Base-by-base conservation (phyloP, 2,888 invertebrate genomes). In the Cartodere bifasciata region DNA sequence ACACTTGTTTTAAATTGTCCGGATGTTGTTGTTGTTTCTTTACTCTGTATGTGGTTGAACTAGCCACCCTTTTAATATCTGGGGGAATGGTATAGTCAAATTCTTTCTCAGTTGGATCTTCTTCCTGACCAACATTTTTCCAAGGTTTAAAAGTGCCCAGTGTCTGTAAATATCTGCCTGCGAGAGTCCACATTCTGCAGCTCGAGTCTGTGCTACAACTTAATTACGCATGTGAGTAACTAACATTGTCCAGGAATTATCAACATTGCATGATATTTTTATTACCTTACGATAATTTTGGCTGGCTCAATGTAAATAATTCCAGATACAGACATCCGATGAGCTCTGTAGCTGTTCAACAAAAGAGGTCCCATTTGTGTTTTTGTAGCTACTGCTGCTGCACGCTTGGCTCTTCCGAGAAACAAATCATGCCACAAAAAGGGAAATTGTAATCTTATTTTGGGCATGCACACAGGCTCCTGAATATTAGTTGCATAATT, bases 1-100 rank as follows among this genome's bases (percentile, higher is more conserved):
- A n/a, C n/a, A n/a, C n/a, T n/a, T n/a, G n/a, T n/a, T n/a, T n/a
- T n/a, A n/a, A n/a, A n/a, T n/a, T n/a, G n/a, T n/a, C n/a, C n/a
- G n/a, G n/a, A n/a, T n/a, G n/a, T n/a, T n/a, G n/a, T n/a, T n/a
- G n/a, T n/a, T n/a, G n/a, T n/a, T n/a, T 28, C 38, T 35, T 44
- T 53, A 79, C 84, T 61, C 80, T 78, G 31, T 83, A 63, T 0
- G 84, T 84, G 12, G 81, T 81, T 29, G 72, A 81, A 46, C 84
- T 85, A 37, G 75, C 79, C 13, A 75, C 67, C 52, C 78, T 71
- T 42, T 65, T 64, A 5, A 87, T 69, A 53, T 88, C 87, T 0
- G 77, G 72, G 3, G 87, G 87, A 40, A 76, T 58, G 17, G 70
- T 65, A 44, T 59, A 65, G n/a, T 63, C 49, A 15, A 66, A 61